These are phyloP conservation scores for Arvicanthis niloticus DNA, from an alignment of 2,113 vertebrate genomes.

Conservation along the genomic window DNA sequence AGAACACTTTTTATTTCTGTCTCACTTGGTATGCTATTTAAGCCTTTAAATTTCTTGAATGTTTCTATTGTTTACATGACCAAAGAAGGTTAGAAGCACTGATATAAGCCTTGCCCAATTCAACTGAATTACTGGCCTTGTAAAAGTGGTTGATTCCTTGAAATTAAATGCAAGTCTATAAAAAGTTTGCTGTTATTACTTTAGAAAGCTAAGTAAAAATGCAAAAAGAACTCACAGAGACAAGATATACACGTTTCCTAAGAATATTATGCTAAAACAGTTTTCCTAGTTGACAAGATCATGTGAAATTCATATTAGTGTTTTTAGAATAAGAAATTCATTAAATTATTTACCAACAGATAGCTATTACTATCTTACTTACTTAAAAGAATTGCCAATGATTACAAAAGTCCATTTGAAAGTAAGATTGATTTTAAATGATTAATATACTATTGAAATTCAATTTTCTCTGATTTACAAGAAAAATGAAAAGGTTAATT, in stretches of 20 bases:
- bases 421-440: neutral
- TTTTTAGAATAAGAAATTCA: neutral
- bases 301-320: neutral
- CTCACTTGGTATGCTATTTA: constrained; percentile 42
- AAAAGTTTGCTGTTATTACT: constrained; percentile 16
- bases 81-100: constrained; percentile 54
- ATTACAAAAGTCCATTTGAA: neutral
- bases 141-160: constrained; percentile 50
- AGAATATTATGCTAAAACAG: neutral
- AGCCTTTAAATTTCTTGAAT: constrained; percentile 61
- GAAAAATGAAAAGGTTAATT: neutral
- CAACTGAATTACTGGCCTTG: constrained; percentile 17
- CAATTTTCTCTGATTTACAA: neutral
- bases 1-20: constrained; percentile 63
- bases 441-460: neutral
- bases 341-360: neutral
- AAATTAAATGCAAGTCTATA: constrained; percentile 32
- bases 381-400: neutral
- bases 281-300: neutral
- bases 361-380: neutral
- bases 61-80: constrained; percentile 51
- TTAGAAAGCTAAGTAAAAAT: constrained; percentile 31
- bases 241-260: neutral
- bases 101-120: neutral
- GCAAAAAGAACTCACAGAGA: neutral